Evolutionary conservation across 2,888 invertebrate genomes (phyloP).

Genomic region (Lepidochitona cinerea): DNA sequence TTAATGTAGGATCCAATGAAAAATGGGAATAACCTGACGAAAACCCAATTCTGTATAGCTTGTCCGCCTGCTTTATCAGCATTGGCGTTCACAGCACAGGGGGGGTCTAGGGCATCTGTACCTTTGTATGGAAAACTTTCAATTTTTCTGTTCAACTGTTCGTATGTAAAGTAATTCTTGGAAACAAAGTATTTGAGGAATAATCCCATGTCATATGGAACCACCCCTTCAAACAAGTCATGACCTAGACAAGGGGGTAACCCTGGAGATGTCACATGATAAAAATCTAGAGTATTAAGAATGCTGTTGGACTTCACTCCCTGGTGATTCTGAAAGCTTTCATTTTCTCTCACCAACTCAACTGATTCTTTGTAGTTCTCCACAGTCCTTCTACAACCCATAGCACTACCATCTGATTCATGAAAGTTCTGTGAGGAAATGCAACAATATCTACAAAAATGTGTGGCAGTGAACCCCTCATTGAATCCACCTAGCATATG

Average conservation of each 20-base stretch:
- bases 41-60: neutral
- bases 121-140: neutral
- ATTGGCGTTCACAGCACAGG: neutral
- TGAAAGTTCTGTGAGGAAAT: neutral
- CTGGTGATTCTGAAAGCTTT: too few species aligned
- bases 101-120: neutral
- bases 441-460: neutral
- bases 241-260: neutral
- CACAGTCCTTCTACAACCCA: neutral
- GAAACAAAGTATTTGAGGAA: neutral
- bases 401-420: neutral
- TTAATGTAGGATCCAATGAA: neutral
- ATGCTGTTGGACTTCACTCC: too few species aligned
- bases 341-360: too few species aligned
- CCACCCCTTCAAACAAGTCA: neutral
- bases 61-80: neutral
- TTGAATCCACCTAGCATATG: neutral
- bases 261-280: neutral
- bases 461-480: neutral
- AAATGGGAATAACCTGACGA: neutral
- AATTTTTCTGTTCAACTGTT: neutral
- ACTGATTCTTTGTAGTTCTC: too few species aligned
- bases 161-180: neutral
- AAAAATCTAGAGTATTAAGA: too few species aligned
- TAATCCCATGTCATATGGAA: neutral